phyloP scores from a whole-genome alignment of 2,888 invertebrate species.

The Bruchidius siliquastri region DNA sequence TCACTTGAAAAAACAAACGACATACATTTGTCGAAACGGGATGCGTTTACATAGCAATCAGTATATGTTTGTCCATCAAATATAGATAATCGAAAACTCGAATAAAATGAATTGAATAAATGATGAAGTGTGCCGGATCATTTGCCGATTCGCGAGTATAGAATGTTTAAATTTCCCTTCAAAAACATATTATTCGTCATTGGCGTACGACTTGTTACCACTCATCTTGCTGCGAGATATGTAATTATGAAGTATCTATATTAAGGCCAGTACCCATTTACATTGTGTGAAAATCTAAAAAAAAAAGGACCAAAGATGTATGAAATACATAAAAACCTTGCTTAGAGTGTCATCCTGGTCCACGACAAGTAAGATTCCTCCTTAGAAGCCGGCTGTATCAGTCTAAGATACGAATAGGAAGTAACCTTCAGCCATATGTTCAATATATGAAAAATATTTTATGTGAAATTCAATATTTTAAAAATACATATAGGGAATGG shows the following conservation, averaged over 20 bases:
- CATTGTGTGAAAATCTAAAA: neutral
- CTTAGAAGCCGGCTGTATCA: too few species aligned
- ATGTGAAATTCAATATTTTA: too few species aligned
- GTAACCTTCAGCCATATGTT: too few species aligned
- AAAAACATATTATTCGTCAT: slow-evolving; percentile 16
- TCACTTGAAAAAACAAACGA: slow-evolving; percentile 20
- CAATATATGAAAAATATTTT: too few species aligned
- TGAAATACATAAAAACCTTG: too few species aligned
- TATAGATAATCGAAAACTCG: slow-evolving; percentile 32
- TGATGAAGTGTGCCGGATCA: slow-evolving; percentile 19
- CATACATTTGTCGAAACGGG: slow-evolving; percentile 22
- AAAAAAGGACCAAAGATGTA: neutral
- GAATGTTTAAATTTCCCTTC: slow-evolving; percentile 27
- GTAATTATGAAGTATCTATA: neutral
- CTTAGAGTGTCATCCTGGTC: too few species aligned
- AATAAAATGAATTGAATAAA: slow-evolving; percentile 29
- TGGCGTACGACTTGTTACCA: neutral
- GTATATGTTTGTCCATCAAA: slow-evolving; percentile 28
- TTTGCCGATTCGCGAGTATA: slow-evolving; percentile 19
- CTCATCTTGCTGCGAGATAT: neutral
- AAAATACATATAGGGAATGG: too few species aligned
- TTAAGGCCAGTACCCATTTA: neutral
- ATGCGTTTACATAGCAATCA: slow-evolving; percentile 29
- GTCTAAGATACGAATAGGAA: too few species aligned
- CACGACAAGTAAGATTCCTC: too few species aligned